phyloP scores from a whole-genome alignment of 2,888 invertebrate species.

The Osedax fenrisi region DNA sequence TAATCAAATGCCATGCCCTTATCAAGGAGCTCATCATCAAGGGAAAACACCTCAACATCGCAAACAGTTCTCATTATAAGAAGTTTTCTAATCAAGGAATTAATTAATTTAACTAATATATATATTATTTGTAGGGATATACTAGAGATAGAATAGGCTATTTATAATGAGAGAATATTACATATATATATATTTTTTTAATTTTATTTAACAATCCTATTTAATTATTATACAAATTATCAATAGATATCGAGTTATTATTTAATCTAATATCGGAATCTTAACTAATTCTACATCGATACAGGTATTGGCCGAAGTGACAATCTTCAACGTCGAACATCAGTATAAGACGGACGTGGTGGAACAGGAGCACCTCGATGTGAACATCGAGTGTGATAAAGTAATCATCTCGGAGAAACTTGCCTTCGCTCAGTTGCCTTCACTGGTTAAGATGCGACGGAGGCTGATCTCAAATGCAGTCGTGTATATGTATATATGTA shows the following conservation, averaged over 20 bases:
- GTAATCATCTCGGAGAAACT: slow-evolving; percentile 44
- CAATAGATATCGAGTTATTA: too few species aligned
- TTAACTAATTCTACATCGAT: too few species aligned
- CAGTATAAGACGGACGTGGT: slow-evolving; percentile 44
- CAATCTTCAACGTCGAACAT: slow-evolving; percentile 24
- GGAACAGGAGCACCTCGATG: slow-evolving; percentile 46
- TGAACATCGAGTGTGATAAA: slow-evolving; percentile 45
- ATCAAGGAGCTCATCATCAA: slow-evolving; percentile 47
- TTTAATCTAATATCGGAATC: too few species aligned
- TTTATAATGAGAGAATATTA: too few species aligned
- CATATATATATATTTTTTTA: too few species aligned
- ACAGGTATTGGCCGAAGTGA: slow-evolving; percentile 46
- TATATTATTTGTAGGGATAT: too few species aligned
- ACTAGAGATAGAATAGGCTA: too few species aligned
- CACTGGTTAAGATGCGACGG: slow-evolving; percentile 48
- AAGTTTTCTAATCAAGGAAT: too few species aligned
- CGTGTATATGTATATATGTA: too few species aligned
- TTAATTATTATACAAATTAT: too few species aligned
- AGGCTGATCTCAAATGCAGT: slow-evolving; percentile 46
- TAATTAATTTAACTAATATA: too few species aligned
- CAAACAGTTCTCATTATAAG: slow-evolving; percentile 47
- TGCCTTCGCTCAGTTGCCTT: slow-evolving; percentile 47
- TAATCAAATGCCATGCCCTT: slow-evolving; percentile 44
- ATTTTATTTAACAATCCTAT: too few species aligned
- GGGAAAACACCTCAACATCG: slow-evolving; percentile 46